phyloP scores from a whole-genome alignment of 2,888 invertebrate genomes.

The Euzophera pinguis region DNA sequence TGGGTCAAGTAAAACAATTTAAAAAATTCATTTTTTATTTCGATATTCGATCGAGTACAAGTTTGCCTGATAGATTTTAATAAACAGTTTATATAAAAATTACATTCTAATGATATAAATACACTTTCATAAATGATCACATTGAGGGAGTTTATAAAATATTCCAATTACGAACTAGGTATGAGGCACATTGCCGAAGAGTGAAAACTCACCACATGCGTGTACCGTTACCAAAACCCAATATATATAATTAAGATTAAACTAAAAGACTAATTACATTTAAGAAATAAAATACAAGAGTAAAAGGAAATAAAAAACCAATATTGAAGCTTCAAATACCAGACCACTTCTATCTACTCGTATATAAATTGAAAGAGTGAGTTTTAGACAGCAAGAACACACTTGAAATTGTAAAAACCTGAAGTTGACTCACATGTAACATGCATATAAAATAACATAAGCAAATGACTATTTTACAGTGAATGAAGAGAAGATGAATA shows the following conservation, averaged over 20 bases:
- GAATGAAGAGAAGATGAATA: no score
- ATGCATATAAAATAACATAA: no score
- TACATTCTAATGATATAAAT: slow-evolving; percentile 64
- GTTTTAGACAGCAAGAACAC: no score
- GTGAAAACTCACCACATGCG: slow-evolving; percentile 78
- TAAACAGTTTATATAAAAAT: slow-evolving; percentile 61
- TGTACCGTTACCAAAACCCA: slow-evolving; percentile 62
- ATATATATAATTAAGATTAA: slow-evolving; percentile 15
- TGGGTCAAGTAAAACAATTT: not conserved
- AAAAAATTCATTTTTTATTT: slow-evolving; percentile 36
- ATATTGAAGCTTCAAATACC: no score
- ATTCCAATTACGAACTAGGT: slow-evolving; percentile 58
- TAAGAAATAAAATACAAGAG: not conserved
- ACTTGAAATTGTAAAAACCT: no score
- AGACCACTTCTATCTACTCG: no score
- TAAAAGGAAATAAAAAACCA: not conserved
- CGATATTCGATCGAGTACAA: slow-evolving; percentile 56
- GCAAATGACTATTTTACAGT: no score
- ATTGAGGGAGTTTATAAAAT: slow-evolving; percentile 56
- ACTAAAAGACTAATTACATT: not conserved
- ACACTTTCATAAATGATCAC: slow-evolving; percentile 70
- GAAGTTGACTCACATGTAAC: no score
- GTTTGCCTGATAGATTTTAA: slow-evolving; percentile 52
- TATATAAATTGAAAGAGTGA: no score
- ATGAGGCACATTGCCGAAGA: slow-evolving; percentile 53